Conservation (phyloP, 2,797 vertebrate species). For the Enteromius viviparus region DNA sequence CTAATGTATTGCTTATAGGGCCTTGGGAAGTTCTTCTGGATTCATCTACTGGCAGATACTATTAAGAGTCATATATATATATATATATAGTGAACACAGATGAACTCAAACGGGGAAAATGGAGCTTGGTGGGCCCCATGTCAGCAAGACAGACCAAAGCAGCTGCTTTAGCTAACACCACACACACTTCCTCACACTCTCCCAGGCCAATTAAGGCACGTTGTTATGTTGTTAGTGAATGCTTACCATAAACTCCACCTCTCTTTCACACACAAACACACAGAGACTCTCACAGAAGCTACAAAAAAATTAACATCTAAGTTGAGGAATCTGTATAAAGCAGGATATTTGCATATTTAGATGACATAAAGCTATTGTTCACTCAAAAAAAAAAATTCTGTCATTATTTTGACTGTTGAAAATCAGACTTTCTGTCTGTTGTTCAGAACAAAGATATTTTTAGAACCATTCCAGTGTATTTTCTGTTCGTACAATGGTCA, state of each 20-base stretch:
- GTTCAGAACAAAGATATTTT: background rate
- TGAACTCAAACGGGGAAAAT: background rate
- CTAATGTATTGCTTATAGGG: slow-evolving; percentile 10
- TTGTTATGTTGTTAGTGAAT: slow-evolving; percentile 50
- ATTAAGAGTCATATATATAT: background rate
- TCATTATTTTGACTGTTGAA: background rate
- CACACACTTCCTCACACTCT: background rate
- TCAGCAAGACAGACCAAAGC: slow-evolving; percentile 30
- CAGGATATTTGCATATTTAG: background rate
- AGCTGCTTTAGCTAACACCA: slow-evolving; percentile 35
- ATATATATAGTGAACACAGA: background rate
- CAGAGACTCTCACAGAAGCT: background rate
- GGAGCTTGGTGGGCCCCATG: slow-evolving; percentile 28
- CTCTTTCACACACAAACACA: background rate
- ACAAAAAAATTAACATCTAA: background rate
- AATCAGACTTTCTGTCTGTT: background rate
- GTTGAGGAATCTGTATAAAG: background rate
- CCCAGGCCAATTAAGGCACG: slow-evolving; percentile 45
- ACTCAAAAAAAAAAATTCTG: background rate
- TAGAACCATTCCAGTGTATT: background rate
- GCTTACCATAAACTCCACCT: slow-evolving; percentile 42
- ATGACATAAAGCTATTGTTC: background rate
- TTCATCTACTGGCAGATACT: background rate
- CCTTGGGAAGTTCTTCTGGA: background rate
- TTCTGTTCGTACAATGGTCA: background rate